Evolutionary conservation across 2,888 invertebrate species (phyloP).

Genomic region (Leptinotarsa juncta): DNA sequence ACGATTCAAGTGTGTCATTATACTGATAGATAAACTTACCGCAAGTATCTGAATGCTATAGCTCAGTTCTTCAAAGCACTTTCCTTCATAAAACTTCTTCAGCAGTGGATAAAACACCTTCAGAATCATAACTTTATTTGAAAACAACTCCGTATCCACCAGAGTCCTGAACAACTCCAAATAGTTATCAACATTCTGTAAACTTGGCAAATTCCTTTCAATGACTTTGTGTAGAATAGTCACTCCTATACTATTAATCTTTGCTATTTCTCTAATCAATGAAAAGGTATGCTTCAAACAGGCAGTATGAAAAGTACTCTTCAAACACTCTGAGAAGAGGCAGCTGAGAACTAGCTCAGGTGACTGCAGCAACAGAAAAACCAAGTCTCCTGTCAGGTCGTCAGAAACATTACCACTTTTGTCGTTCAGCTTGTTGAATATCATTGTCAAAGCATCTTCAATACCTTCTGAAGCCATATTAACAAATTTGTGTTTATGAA

Average conservation of each 20-base stretch:
- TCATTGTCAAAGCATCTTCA: constrained; percentile 47
- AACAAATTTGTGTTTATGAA: constrained; percentile 53
- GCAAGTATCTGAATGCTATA: constrained; percentile 38
- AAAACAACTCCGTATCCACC: constrained; percentile 48
- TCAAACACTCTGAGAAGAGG: constrained; percentile 57
- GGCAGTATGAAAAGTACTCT: constrained; percentile 50
- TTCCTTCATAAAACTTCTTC: constrained; percentile 24
- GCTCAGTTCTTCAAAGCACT: constrained; percentile 33
- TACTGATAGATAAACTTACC: constrained; percentile 29
- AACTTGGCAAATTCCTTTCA: constrained; percentile 41
- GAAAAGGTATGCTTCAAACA: constrained; percentile 48
- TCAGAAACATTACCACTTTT: constrained; percentile 36
- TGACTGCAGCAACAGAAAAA: constrained; percentile 59
- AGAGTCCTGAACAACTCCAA: constrained; percentile 53
- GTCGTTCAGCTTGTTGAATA: constrained; percentile 56
- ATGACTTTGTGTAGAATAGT: constrained; percentile 50
- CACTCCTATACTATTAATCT: constrained; percentile 52
- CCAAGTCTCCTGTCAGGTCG: constrained; percentile 51
- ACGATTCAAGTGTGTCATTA: no score
- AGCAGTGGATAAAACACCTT: constrained; percentile 42
- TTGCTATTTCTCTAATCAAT: constrained; percentile 46
- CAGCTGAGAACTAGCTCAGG: constrained; percentile 51
- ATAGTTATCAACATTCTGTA: constrained; percentile 52
- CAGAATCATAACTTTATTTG: constrained; percentile 40
- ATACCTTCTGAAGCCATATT: constrained; percentile 48